Evolutionary conservation across 2,113 vertebrate genomes (phyloP), one percentile per base, ranked within the genome.

Genomic region (Chinchilla lanigera): DNA sequence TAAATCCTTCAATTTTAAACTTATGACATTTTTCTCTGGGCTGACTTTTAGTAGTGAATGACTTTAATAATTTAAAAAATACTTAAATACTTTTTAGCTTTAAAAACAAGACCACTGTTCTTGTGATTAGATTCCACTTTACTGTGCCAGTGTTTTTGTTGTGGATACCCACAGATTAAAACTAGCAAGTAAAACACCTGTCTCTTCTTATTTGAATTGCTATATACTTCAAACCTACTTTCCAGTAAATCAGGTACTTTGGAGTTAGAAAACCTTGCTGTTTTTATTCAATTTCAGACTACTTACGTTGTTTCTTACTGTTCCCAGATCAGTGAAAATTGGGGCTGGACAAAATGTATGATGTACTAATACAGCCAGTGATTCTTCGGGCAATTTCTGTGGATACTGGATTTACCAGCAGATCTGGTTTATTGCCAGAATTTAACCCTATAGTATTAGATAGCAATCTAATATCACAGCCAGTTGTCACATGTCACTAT

Each of bases 201-300:
- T 56, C 38, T 90, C 19, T 95, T 93, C 47, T 87, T 41, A 88
- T 67, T 95, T 97, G 94, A 93, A 71, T 93, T 97, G 14, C 65
- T 83, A 30, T 82, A 44, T 78, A 54, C 91, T 73, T 73, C 13
- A 93, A 41, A 82, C 26, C 67, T 75, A 52, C 7, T 5, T 69
- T 28, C 63, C 96, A n/a, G 1, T 61, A 85, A 81, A 19, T 93
- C 67, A 89, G 92, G 90, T 69, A 67, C 35, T 90, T 97, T 87
- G 50, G 61, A 86, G 90, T 85, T 93, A 14, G 41, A 91, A 86
- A 17, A 54, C 95, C 30, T 87, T 96, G 50, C 47, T 93, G 1
- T 96, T 93, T 93, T 91, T 95, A 89, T 65, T 95, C 80, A 54
- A 3, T 86, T 92, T 75, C 30, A 86, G 35, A 73, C 77, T 75